Evolutionary conservation across 2,888 invertebrate genomes (phyloP).

Genomic region (Metalampra italica): DNA sequence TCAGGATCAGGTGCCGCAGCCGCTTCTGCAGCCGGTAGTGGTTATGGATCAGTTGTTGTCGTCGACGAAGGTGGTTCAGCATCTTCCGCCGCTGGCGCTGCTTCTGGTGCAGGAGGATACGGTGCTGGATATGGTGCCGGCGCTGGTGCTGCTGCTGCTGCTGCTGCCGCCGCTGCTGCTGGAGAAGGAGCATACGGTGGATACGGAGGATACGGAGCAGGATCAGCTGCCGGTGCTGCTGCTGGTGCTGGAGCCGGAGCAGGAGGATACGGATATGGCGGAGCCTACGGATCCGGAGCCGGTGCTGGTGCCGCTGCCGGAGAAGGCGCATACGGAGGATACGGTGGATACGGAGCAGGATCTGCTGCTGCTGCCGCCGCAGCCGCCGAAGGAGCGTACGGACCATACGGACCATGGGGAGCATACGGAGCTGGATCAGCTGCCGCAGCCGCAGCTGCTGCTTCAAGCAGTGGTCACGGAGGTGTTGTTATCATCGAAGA

Average conservation of each 20-base stretch:
- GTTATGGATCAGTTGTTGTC: no score
- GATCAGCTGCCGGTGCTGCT: constrained; percentile 12
- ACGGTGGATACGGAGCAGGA: constrained; percentile 10
- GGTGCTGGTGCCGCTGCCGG: background rate
- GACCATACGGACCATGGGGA: background rate
- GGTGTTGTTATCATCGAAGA: no score
- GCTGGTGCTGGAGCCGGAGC: constrained; percentile 10
- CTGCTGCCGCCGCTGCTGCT: constrained; percentile 3
- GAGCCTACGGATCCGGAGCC: background rate
- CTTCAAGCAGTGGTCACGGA: background rate
- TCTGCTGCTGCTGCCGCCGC: background rate
- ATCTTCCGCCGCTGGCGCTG: no score
- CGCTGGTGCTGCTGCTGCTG: background rate
- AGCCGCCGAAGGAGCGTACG: background rate
- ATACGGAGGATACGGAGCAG: constrained; percentile 3
- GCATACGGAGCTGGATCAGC: background rate
- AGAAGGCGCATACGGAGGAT: constrained; percentile 4
- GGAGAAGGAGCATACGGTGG: background rate
- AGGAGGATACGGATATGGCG: background rate
- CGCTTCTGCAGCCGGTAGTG: background rate
- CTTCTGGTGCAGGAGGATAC: background rate
- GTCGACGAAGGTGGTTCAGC: no score
- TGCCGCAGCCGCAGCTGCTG: background rate
- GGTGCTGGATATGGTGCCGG: constrained; percentile 1
- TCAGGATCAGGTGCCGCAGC: background rate